These are phyloP conservation scores for Sceloporus tristichus DNA, from an alignment of 2,113 vertebrate species.

Conservation along the genomic window DNA sequence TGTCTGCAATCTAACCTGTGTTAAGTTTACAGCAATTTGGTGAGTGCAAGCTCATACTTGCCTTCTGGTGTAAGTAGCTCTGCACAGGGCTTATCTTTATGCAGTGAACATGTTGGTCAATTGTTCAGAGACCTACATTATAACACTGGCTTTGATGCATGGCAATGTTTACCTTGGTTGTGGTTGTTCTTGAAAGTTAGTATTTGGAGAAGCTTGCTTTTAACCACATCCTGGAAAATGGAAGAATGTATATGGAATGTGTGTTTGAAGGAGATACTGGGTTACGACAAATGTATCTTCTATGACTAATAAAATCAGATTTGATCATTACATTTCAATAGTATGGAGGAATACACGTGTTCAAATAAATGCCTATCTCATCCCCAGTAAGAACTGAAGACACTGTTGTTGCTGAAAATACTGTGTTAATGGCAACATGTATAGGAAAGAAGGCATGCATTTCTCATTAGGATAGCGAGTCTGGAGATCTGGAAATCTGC, in stretches of 20 bases:
- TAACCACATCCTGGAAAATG: neutral
- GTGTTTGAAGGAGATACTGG: neutral
- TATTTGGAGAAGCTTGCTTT: neutral
- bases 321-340: neutral
- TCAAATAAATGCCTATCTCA: neutral
- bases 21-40: constrained; percentile 3
- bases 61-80: neutral
- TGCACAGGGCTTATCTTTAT: neutral
- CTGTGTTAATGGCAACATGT: neutral
- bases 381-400: neutral
- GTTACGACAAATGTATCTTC: neutral
- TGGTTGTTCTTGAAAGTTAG: neutral
- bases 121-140: neutral
- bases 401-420: neutral
- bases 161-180: neutral
- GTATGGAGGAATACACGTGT: neutral
- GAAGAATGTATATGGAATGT: constrained; percentile 9
- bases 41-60: neutral
- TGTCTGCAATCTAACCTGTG: neutral
- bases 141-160: neutral
- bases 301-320: neutral
- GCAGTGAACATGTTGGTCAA: neutral
- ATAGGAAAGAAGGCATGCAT: neutral
- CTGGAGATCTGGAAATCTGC: neutral
- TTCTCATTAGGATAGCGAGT: neutral